Evolutionary conservation across 2,113 vertebrate species (phyloP).

Genomic region (Copsychus sechellarum): DNA sequence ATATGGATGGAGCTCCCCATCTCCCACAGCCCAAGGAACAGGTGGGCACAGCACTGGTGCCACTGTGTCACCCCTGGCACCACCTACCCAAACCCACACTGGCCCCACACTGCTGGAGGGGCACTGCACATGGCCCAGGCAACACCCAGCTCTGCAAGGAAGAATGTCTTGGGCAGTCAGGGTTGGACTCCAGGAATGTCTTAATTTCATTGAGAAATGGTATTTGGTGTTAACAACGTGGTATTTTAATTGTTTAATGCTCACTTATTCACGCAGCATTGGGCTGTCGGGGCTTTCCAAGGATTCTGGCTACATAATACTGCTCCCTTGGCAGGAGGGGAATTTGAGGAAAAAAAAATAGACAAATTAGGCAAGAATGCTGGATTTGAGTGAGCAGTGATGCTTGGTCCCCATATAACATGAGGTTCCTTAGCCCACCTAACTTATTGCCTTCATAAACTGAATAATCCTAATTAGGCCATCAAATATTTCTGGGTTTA

Average conservation of each 20-base stretch:
- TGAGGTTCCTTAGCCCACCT: neutral
- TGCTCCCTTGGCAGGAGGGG: neutral
- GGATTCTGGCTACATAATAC: neutral
- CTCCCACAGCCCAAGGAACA: neutral
- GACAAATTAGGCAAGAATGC: neutral
- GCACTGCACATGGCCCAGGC: rapidly evolving
- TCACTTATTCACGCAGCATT: neutral
- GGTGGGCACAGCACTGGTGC: neutral
- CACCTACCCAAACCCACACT: neutral
- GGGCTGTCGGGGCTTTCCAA: neutral
- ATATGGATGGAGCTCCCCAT: too few relatives aligned
- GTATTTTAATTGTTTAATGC: neutral
- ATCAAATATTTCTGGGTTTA: neutral
- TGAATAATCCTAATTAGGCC: neutral
- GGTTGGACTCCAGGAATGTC: neutral
- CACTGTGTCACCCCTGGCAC: rapidly evolving
- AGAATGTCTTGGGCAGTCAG: neutral
- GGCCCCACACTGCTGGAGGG: neutral
- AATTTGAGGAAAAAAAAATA: neutral
- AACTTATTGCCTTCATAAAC: neutral
- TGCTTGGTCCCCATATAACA: neutral
- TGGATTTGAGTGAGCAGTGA: neutral
- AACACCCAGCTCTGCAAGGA: neutral
- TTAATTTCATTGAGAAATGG: neutral
- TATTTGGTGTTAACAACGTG: neutral